Base-by-base conservation (phyloP, 2,797 vertebrate species). In the Smutsia gigantea region DNA sequence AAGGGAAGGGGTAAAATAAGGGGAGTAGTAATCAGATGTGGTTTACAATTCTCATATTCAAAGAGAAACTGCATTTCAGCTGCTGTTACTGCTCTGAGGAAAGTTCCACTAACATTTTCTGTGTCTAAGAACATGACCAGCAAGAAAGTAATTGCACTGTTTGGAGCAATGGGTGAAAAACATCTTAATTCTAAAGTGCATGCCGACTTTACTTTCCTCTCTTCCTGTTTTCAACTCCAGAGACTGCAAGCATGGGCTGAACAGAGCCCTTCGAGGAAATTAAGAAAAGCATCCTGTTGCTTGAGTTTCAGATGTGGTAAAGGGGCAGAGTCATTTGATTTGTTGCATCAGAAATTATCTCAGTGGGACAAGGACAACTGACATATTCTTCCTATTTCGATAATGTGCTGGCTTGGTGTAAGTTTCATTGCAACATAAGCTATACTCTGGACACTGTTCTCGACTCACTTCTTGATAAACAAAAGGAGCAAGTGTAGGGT, bases 141-240 rank as follows among this genome's bases (percentile, higher is more conserved):
- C 79, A 95, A 81, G 88, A 90, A 94, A 86, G 57, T 86, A 15
- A 94, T 94, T 46, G 46, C 68, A 27, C 92, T 95, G 29, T 95
- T 95, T 31, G 95, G 95, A 89, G 94, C 96, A 31, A 97, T 92
- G 86, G 95, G 96, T 97, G 92, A 93, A 64, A 85, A 53, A 0
- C 7, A 55, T 17, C 17, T 53, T 42, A 25, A 37, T 95, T 83
- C 72, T 64, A n/a, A 82, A 92, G 31, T 46, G 74, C 5, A 7
- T 75, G 31, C 55, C 59, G 63, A 72, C 57, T 94, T 86, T 68
- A 68, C 49, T 66, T 61, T 91, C 25, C 39, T 75, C 12, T 64
- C 61, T 71, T 82, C 12, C 21, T 75, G 59, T 42, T 85, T 87
- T 69, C 71, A 39, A 74, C 9, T 83, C 66, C 18, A 63, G 66